These are phyloP conservation scores for Stramonita haemastoma DNA, from an alignment of 2,888 invertebrate species.

Conservation along the genomic window DNA sequence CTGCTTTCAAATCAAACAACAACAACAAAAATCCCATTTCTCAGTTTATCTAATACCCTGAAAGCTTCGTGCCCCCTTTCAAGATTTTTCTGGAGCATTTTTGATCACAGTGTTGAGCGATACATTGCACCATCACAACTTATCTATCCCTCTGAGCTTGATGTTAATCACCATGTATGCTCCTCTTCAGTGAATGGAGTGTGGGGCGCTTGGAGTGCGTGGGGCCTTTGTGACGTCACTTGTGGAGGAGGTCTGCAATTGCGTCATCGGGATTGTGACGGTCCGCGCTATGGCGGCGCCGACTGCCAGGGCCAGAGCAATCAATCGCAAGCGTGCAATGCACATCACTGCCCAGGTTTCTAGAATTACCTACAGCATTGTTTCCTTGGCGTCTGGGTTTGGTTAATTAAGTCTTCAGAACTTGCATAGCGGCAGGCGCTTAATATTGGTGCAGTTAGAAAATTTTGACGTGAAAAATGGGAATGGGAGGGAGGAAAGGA, in stretches of 20 bases:
- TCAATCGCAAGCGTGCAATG: conserved; percentile 37
- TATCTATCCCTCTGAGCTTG: no score
- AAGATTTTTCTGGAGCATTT: neutral
- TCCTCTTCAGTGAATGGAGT: conserved; percentile 42
- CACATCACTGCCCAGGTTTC: conserved; percentile 44
- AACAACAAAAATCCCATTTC: no score
- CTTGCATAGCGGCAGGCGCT: no score
- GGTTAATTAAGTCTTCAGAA: no score
- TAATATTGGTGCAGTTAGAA: no score
- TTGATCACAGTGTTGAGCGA: no score
- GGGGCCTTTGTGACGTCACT: conserved; percentile 43
- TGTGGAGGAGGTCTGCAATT: conserved; percentile 44
- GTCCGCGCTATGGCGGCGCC: conserved; percentile 61
- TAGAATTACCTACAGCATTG: neutral
- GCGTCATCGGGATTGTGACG: conserved; percentile 56
- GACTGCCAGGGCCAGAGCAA: conserved; percentile 56
- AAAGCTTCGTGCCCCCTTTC: no score
- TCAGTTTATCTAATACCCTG: neutral
- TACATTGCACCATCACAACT: no score
- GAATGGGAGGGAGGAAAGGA: no score
- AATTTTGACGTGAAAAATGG: no score
- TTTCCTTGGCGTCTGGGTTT: neutral
- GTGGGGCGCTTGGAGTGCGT: conserved; percentile 43
- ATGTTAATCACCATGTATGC: neutral
- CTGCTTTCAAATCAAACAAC: no score